Evolutionary conservation across 2,113 vertebrate genomes (phyloP).

Genomic region (Hylia prasina): DNA sequence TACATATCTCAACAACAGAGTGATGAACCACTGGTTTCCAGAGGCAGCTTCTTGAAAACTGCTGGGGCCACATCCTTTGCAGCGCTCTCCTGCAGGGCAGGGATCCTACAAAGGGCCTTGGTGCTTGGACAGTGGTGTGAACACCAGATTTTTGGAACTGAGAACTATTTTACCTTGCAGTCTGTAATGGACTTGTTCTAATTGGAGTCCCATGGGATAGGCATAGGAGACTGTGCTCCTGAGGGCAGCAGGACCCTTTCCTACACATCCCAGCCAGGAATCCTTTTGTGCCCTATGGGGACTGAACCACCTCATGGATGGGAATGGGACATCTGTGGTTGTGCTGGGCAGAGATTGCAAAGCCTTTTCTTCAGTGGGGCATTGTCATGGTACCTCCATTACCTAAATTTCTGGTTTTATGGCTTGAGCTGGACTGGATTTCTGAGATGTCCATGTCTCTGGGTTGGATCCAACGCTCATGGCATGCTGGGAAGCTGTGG

Average conservation of each 20-base stretch:
- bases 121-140: neutral
- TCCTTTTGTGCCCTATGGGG: neutral
- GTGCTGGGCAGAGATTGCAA: neutral
- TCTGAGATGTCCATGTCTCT: neutral
- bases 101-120: too few relatives aligned
- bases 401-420: neutral
- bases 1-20: neutral
- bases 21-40: neutral
- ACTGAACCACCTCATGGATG: rapidly evolving
- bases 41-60: neutral
- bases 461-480: rapidly evolving
- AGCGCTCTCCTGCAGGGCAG: neutral
- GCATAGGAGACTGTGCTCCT: rapidly evolving
- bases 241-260: neutral
- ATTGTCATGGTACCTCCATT: neutral
- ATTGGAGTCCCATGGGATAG: neutral
- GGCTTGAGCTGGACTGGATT: neutral
- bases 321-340: neutral
- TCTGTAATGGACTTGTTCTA: neutral
- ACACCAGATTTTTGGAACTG: neutral
- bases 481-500: neutral
- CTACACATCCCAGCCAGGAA: neutral
- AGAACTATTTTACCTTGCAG: neutral
- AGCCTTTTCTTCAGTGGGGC: neutral
- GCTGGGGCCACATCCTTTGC: neutral